Evolutionary conservation across 2,888 invertebrate species (phyloP).

Genomic region (Polietes domitor): DNA sequence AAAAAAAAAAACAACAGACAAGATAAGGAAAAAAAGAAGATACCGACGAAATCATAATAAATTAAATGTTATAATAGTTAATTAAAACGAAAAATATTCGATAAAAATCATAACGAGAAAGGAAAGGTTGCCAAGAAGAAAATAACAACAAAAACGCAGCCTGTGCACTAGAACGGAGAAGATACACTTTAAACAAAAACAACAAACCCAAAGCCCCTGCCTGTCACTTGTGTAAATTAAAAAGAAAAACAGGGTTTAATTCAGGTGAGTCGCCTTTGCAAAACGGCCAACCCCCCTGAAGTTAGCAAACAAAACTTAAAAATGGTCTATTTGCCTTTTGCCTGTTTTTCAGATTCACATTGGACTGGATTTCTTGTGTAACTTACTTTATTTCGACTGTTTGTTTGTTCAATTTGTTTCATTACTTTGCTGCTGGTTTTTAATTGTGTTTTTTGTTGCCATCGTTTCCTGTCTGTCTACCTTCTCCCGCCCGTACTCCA

Average conservation of each 20-base stretch:
- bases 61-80: conserved; percentile 22
- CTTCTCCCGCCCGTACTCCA: not conserved
- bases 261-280: not conserved
- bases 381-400: not conserved
- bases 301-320: not conserved
- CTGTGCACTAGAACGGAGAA: too few species aligned
- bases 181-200: too few species aligned
- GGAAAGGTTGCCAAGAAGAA: not conserved
- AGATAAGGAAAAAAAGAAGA: not conserved
- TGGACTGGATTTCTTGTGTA: not conserved
- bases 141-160: not conserved
- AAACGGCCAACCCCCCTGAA: too few species aligned
- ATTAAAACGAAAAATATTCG: conserved; percentile 18
- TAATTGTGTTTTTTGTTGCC: conserved; percentile 5
- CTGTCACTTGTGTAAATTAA: too few species aligned
- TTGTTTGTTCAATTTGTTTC: not conserved
- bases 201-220: too few species aligned
- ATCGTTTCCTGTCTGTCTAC: conserved; percentile 7
- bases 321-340: not conserved
- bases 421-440: not conserved
- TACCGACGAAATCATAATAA: conserved; percentile 31
- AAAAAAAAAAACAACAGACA: not conserved
- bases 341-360: not conserved
- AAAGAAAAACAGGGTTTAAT: not conserved
- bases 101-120: conserved; percentile 5